Conservation (phyloP, 2,797 vertebrate species). For the Bovichtus diacanthus region DNA sequence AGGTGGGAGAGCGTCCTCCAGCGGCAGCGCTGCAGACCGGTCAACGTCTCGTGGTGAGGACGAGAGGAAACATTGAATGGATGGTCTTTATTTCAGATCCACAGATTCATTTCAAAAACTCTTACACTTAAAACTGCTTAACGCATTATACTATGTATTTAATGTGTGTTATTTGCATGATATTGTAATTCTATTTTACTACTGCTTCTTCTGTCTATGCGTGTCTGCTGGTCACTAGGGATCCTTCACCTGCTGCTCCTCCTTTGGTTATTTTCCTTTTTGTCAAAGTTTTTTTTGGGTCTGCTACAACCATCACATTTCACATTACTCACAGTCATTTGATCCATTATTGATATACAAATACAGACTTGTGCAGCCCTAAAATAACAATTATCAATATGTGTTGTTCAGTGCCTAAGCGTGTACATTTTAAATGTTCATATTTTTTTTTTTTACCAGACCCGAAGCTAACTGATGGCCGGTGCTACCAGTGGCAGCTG, state of each 20-base stretch:
- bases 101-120: neutral
- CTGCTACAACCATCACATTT: neutral
- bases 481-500: slow-evolving; percentile 80
- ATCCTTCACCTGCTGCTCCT: neutral
- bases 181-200: neutral
- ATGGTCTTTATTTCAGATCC: neutral
- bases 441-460: slow-evolving; percentile 41
- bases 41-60: slow-evolving; percentile 18
- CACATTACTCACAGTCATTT: neutral
- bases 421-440: neutral
- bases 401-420: neutral
- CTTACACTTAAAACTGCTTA: neutral
- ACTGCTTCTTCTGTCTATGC: neutral
- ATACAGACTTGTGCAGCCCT: neutral
- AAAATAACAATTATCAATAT: neutral
- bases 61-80: neutral
- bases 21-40: too few species aligned
- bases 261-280: neutral
- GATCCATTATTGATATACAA: neutral
- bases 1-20: neutral
- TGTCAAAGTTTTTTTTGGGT: neutral
- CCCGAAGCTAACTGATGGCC: slow-evolving; percentile 46
- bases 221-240: neutral
- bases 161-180: neutral
- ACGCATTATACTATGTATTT: neutral